Percentiles rank a stretch among this genome's conserved stretches.
Evolutionary conservation across 1,140 invertebrate species (phyloP).

Genomic region (Nautilus pompilius): DNA sequence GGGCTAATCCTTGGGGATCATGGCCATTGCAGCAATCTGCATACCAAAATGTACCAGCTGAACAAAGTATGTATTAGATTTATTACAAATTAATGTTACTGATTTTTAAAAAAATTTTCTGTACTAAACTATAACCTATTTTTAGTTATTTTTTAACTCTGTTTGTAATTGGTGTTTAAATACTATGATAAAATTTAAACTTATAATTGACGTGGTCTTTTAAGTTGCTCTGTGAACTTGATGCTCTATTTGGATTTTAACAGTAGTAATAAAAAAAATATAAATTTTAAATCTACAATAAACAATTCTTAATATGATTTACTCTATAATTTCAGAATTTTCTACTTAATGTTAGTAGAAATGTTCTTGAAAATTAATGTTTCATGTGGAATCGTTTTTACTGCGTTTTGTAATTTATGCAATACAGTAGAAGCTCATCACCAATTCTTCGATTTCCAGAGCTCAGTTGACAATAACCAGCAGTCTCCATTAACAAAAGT

Average conservation of each 20-base stretch:
- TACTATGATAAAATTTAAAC: not conserved
- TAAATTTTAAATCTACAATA: not conserved
- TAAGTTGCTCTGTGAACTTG: not conserved
- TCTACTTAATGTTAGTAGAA: not conserved
- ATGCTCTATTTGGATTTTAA: not conserved
- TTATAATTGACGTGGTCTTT: not conserved
- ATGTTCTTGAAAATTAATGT: not conserved
- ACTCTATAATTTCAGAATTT: not conserved
- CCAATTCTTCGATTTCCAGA: too few relatives aligned
- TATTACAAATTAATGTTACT: not conserved
- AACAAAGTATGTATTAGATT: conserved; percentile 53
- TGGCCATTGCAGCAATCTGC: conserved; percentile 55
- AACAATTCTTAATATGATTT: not conserved
- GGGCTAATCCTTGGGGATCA: conserved; percentile 37
- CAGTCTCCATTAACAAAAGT: too few relatives aligned
- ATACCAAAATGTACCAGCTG: conserved; percentile 56
- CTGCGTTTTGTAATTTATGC: too few relatives aligned
- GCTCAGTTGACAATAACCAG: too few relatives aligned
- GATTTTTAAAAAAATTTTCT: not conserved
- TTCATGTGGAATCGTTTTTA: too few relatives aligned
- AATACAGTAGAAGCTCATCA: too few relatives aligned
- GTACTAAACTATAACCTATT: not conserved
- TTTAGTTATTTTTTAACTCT: not conserved
- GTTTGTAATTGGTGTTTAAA: not conserved
- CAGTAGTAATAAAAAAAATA: not conserved